Evolutionary conservation across 2,888 invertebrate species (phyloP).

Genomic region (Ormyrus thymus): DNA sequence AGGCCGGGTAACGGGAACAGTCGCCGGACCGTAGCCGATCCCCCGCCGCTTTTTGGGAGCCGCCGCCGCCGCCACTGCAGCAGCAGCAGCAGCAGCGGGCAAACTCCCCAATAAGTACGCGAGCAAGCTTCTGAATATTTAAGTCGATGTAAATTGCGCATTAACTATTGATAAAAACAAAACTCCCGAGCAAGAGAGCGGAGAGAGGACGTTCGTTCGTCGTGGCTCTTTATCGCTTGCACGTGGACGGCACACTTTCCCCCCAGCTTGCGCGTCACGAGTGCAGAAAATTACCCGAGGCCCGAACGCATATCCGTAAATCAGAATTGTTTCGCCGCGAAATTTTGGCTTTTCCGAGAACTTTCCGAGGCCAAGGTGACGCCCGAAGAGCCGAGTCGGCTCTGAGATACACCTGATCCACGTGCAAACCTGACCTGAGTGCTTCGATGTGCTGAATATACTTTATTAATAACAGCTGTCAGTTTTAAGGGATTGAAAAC

Average conservation of each 20-base stretch:
- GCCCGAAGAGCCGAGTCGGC: not conserved
- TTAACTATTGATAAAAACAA: conserved; percentile 70
- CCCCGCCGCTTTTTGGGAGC: conserved; percentile 10
- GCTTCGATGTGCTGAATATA: too few species aligned
- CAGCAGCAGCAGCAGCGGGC: not conserved
- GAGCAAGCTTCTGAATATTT: conserved; percentile 66
- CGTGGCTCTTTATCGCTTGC: not conserved
- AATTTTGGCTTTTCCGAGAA: conserved; percentile 4
- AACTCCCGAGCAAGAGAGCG: conserved; percentile 39
- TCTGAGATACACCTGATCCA: not conserved
- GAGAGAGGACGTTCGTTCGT: not conserved
- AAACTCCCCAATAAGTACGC: conserved; percentile 46
- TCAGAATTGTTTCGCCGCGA: conserved; percentile 24
- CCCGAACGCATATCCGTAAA: conserved; percentile 24
- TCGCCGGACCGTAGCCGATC: not conserved
- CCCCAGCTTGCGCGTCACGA: not conserved
- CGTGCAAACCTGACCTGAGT: not conserved
- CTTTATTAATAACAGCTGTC: too few species aligned
- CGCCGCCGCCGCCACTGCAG: not conserved
- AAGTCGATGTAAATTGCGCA: conserved; percentile 68
- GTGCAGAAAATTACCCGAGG: not conserved
- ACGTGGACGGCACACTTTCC: not conserved
- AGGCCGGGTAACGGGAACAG: conserved; percentile 16
- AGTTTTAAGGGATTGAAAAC: not conserved
- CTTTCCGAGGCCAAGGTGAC: not conserved